phyloP scores from a whole-genome alignment of 1,140 invertebrate species.

The Drosophila burlai region DNA sequence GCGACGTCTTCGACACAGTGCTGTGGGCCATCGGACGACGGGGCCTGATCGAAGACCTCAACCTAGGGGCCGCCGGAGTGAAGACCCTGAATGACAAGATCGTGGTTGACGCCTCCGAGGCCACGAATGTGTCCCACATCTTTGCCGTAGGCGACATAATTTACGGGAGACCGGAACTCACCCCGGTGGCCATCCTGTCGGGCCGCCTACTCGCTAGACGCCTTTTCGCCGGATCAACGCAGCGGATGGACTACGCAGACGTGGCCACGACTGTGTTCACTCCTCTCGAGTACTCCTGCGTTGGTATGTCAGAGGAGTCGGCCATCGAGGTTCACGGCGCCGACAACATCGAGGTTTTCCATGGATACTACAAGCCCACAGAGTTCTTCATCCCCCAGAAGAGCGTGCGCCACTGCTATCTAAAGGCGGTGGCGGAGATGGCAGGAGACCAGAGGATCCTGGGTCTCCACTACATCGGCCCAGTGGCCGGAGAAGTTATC shows the following conservation, averaged over 20 bases:
- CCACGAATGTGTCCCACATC: constrained; percentile 94
- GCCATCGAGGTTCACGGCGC: constrained; percentile 89
- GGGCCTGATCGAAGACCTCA: constrained; percentile 89
- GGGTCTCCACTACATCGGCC: constrained; percentile 98
- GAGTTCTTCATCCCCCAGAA: constrained; percentile 97
- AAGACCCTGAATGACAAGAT: constrained; percentile 88
- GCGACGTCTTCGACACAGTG: constrained; percentile 93
- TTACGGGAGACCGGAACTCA: constrained; percentile 94
- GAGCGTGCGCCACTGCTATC: constrained; percentile 91
- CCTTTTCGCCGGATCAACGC: constrained; percentile 87
- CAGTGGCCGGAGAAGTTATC: constrained; percentile 98
- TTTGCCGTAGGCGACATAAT: constrained; percentile 98
- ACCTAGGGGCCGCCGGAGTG: constrained; percentile 90
- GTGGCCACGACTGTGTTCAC: constrained; percentile 99
- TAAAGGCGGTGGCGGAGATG: constrained; percentile 91
- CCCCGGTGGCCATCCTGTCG: constrained; percentile 98
- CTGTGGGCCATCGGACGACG: constrained; percentile 93
- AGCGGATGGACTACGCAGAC: constrained; percentile 95
- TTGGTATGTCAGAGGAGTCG: constrained; percentile 96
- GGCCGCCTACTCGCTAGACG: constrained; percentile 93
- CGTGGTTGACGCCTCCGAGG: constrained; percentile 89
- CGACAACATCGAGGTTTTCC: constrained; percentile 93
- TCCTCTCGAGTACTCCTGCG: constrained; percentile 97
- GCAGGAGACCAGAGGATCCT: constrained; percentile 92
- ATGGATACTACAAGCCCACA: constrained; percentile 96